Evolutionary conservation across 2,888 invertebrate genomes (phyloP), one percentile per base, ranked within the genome.

Genomic region (Brenthis daphne): DNA sequence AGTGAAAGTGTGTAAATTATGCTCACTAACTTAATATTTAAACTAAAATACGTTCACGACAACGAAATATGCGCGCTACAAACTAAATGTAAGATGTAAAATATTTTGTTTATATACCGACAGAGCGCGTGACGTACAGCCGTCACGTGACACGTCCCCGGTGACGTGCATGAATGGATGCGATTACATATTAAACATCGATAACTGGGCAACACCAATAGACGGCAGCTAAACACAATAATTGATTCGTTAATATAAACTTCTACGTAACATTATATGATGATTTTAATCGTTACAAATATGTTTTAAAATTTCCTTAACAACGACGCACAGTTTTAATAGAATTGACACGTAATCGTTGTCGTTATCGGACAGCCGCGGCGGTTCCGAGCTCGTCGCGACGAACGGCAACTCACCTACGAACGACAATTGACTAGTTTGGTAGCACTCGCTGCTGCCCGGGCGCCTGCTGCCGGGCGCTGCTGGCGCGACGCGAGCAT

Each of bases 391-490:
- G 37, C 37, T 67, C 56, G 63, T 77, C 57, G 47, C 66, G 79
- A 77, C 76, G 77, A 75, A 69, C 71, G 71, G 33, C 82, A 79
- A 81, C 86, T 85, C 86, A 89, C 86, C 84, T 81, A 87, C 90
- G 84, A 89, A 85, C 85, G 90, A 92, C 92, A 92, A 92, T 92
- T 92, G 92, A 92, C 92, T 92, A 92, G 92, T 85, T 88, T 85
- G 82, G 82, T 82, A 85, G 88, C 89, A 83, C 88, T 85, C 80
- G 85, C 84, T 81, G 79, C 74, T 79, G 75, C 74, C 68, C 74
- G 78, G 11, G 37, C 37, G 37, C 37, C 71, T 16, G 67, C 74
- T 1, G 20, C 20, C 20, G 20, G 76, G 72, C 75, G 76, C 76
- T 3, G 43, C 50, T 48, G 53, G 64, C 57, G 53, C 57, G 53